Evolutionary conservation across 2,888 invertebrate species (phyloP), one percentile per base, ranked within the genome.

Genomic region (Nemotelus nigrinus): DNA sequence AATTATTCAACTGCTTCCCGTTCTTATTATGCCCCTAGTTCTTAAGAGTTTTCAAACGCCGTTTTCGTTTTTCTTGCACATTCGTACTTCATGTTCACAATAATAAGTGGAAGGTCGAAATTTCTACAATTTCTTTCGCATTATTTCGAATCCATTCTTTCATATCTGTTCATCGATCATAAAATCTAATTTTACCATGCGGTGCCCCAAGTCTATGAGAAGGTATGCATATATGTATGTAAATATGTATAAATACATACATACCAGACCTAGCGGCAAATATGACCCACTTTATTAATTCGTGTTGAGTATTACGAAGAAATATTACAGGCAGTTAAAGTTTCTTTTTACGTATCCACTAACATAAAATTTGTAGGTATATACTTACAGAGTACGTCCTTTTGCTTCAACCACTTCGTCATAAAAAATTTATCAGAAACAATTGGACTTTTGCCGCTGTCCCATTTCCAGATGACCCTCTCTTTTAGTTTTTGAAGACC

Each of bases 401-500:
- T 89, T 82, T 94, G 94, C 0, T 93, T 93, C 85, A 93, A 85
- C 94, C 93, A 94, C 79, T 90, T 90, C 81, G 88, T 88, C 8
- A 91, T 85, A 83, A 90, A 88, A 64, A 93, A 89, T 83, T 94
- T 93, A 7, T 87, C 84, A 0, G 92, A 90, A 81, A 90, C 87
- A 68, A 88, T 88, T 1, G 89, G 87, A 83, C 92, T 84, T 0
- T 88, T 88, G 1, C 91, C 90, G 81, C 89, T 91, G 83, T 93
- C 92, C 89, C 90, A 91, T 86, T 93, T 93, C 93, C 93, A 93
- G 75, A 94, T 85, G 10, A 93, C 90, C 76, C 89, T 89, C 82
- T 91, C 90, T 75, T 86, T 86, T 8, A 93, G 85, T 4, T 89
- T 88, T 0, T 88, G 85, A 77, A 91, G 89, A 0, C 90, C 92